Evolutionary conservation across 2,888 invertebrate species (phyloP).

Genomic region (Drymonia ruficornis): DNA sequence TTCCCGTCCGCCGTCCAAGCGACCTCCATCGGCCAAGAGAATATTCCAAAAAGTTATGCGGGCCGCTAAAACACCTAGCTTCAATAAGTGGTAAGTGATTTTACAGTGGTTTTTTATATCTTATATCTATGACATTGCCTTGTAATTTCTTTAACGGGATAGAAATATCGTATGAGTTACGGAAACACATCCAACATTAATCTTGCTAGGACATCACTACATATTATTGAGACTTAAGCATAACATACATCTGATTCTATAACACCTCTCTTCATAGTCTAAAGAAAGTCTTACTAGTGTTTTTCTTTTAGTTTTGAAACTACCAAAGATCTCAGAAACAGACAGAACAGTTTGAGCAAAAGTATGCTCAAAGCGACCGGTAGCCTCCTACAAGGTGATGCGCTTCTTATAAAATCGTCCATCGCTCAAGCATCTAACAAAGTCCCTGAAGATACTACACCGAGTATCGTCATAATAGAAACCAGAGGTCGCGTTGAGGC

Average conservation of each 20-base stretch:
- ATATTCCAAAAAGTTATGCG: conserved; percentile 71
- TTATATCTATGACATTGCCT: not conserved
- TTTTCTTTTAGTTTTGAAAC: conserved; percentile 66
- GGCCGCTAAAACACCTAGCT: conserved; percentile 67
- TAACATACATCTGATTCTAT: not conserved
- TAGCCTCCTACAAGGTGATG: conserved; percentile 74
- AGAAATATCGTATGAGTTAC: too few species aligned
- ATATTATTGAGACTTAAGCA: not conserved
- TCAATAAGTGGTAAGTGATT: conserved; percentile 64
- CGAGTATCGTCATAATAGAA: conserved; percentile 59
- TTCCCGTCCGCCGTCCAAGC: conserved; percentile 64
- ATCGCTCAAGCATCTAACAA: conserved; percentile 61
- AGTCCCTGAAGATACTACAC: conserved; percentile 64
- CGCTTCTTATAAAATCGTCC: conserved; percentile 71
- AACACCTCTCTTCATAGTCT: too few species aligned
- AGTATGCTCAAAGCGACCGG: conserved; percentile 77
- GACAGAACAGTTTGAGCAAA: conserved; percentile 77
- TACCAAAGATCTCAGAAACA: conserved; percentile 75
- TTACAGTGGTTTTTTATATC: not conserved
- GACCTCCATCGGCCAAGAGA: conserved; percentile 64
- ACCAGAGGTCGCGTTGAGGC: conserved; percentile 39
- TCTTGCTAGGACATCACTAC: not conserved
- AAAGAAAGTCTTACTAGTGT: not conserved
- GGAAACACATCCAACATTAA: too few species aligned
- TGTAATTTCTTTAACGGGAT: too few species aligned